Evolutionary conservation across 1,140 invertebrate species (phyloP), one percentile per base, ranked within the genome.

Genomic region (Hesperophylax magnus): DNA sequence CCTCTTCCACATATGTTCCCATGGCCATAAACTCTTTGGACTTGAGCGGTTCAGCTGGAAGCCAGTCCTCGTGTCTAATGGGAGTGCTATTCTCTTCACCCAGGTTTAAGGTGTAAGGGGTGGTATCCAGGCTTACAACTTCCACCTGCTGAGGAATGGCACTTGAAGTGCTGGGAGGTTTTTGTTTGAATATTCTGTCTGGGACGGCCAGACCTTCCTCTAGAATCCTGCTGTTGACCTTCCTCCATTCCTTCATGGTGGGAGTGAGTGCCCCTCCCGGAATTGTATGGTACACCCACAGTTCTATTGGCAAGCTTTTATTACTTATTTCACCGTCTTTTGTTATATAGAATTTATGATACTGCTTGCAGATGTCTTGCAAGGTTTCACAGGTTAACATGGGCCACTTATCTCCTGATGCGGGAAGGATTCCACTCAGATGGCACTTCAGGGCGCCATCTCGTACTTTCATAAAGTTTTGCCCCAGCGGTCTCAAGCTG

Each of bases 1-100:
- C 85, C 34, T 91, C 85, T 84, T 93, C 92, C 0, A 95, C 89
- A 80, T 93, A 91, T 5, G 93, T 93, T 18, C 88, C 85, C 9
- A 85, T 65, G 0, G 86, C 91, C 0, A 86, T 85, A 79, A 94
- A 93, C 58, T 91, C 82, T 20, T 81, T 85, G 60, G 83, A 85
- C 0, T 82, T 79, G 18, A 90, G 77, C 4, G 86, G 85, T 77
- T 87, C 86, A 11, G 88, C 84, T 7, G 87, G 86, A 18, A 88
- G 77, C 88, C 88, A 89, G 72, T 89, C 87, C 18, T 81, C 65
- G 14, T 53, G 18, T 14, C 39, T 86, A 85, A 74, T 86, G 84
- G 6, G 85, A 84, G 76, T 65, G 11, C 22, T 22, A 18, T 31
- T 22, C 11, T 79, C 53, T 18, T 75, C 71, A 17, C 71, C 54